A percentile compares a stretch with the other conserved stretches of the same genome.
Conservation (phyloP, 2,797 vertebrate genomes). For the Amniataba percoides region DNA sequence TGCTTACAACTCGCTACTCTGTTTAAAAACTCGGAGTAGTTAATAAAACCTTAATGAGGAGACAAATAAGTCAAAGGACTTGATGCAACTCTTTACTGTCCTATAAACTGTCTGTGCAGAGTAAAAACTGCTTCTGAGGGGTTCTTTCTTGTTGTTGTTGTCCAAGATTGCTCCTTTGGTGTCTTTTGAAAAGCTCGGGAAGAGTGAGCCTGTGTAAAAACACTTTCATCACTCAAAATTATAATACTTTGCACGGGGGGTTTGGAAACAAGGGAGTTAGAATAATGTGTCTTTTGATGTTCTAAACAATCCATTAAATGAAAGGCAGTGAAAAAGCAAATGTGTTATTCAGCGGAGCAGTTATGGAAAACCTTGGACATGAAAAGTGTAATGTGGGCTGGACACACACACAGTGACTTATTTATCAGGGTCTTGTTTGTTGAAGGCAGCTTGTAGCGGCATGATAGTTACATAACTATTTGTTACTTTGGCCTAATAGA, state of each 20-base stretch:
- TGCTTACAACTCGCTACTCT: not conserved
- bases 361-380: conserved; percentile 70
- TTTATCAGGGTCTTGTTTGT: conserved; percentile 68
- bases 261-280: conserved; percentile 56
- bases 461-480: conserved; percentile 61
- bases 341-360: conserved; percentile 50
- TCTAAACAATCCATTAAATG: conserved; percentile 76
- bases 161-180: conserved; percentile 64
- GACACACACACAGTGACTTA: conserved; percentile 50
- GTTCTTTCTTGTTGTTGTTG: conserved; percentile 55
- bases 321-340: conserved; percentile 68
- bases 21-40: not conserved
- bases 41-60: conserved; percentile 36
- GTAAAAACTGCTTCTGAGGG: conserved; percentile 26
- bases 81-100: conserved; percentile 34
- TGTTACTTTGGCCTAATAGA: conserved; percentile 64
- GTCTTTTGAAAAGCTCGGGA: conserved; percentile 64
- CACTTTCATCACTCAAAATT: conserved; percentile 76
- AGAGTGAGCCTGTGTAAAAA: conserved; percentile 54
- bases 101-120: conserved; percentile 30
- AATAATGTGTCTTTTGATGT: conserved; percentile 80
- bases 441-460: conserved; percentile 59
- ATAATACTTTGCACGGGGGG: conserved; percentile 60
- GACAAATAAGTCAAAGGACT: conserved; percentile 36
- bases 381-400: conserved; percentile 51